Percentiles rank a stretch among this genome's conserved stretches.
Evolutionary conservation across 2,888 invertebrate species (phyloP).

Genomic region (Biston betularia): DNA sequence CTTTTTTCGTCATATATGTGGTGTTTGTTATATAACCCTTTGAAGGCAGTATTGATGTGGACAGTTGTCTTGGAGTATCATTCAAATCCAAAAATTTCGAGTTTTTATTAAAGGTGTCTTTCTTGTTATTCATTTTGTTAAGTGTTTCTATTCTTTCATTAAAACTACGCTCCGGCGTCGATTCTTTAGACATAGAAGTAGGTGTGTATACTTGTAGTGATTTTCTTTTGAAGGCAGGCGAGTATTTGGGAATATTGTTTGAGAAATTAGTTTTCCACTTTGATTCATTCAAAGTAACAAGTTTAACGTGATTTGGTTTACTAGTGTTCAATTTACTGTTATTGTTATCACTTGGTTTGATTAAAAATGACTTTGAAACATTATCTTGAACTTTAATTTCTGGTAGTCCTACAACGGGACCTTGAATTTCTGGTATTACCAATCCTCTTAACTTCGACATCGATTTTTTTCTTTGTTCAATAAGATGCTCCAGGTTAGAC

Average conservation of each 20-base stretch:
- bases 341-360: conserved; percentile 65
- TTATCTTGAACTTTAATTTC: conserved; percentile 92
- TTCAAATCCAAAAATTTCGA: conserved; percentile 65
- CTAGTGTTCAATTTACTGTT: conserved; percentile 58
- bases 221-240: conserved; percentile 93
- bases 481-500: conserved; percentile 90
- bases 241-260: conserved; percentile 91
- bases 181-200: conserved; percentile 76
- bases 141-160: conserved; percentile 64
- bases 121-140: conserved; percentile 62
- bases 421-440: conserved; percentile 93
- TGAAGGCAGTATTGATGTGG: conserved; percentile 52
- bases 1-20: conserved; percentile 59
- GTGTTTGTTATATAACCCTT: conserved; percentile 54
- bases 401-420: conserved; percentile 90
- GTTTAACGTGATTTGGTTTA: conserved; percentile 64
- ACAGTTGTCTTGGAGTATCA: conserved; percentile 54
- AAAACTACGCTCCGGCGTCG: conserved; percentile 78
- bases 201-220: conserved; percentile 88
- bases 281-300: conserved; percentile 66
- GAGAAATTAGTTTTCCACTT: conserved; percentile 79
- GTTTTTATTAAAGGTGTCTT: conserved; percentile 56
- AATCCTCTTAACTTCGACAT: conserved; percentile 95
- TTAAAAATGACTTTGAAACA: conserved; percentile 76
- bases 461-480: conserved; percentile 93